Base-by-base conservation (phyloP, 2,888 invertebrate species). In the Pegoplata infirma region DNA sequence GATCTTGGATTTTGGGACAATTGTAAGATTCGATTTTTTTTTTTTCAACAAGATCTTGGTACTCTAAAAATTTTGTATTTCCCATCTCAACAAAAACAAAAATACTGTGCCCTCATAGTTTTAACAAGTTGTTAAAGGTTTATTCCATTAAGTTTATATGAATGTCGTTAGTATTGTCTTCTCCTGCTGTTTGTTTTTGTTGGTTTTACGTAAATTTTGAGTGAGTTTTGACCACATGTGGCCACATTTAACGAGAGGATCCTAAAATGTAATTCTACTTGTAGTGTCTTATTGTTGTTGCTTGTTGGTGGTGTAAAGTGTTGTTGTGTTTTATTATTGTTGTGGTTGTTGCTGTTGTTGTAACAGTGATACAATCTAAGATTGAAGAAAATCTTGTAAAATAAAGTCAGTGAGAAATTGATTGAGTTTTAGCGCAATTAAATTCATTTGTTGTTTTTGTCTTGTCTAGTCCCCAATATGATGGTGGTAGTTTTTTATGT, bases 381-480 rank as follows among this genome's bases (percentile, higher is more conserved):
- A 68, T 79, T 75, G 63, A 59, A n/a, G n/a, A n/a, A 36, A 36
- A 78, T 76, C 61, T 44, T 75, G 67, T 74, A 77, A 67, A 76
- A 77, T 72, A 75, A 68, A 77, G 46, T 75, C 76, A 75, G 75
- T 80, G 76, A 81, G 81, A 80, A 82, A 74, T 81, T 85, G 83
- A 85, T 87, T 83, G 84, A 83, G 82, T 80, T 82, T 82, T 73
- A 80, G 68, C 47, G 61, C 81, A 85, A 85, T 85, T 85, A 85
- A 83, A 49, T 73, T 72, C 78, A 81, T 84, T 86, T 84, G 83
- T 84, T 73, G 56, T 53, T 73, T 36, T 49, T 61, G 14, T 58
- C 44, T 17, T 61, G 25, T 44, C n/a, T 40, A 1, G 36, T 12
- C 4, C 12, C n/a, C n/a, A 40, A 4, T 12, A 40, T 40, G 36